Evolutionary conservation across 2,113 vertebrate species (phyloP).

Genomic region (Ophthalmolycus amberensis): DNA sequence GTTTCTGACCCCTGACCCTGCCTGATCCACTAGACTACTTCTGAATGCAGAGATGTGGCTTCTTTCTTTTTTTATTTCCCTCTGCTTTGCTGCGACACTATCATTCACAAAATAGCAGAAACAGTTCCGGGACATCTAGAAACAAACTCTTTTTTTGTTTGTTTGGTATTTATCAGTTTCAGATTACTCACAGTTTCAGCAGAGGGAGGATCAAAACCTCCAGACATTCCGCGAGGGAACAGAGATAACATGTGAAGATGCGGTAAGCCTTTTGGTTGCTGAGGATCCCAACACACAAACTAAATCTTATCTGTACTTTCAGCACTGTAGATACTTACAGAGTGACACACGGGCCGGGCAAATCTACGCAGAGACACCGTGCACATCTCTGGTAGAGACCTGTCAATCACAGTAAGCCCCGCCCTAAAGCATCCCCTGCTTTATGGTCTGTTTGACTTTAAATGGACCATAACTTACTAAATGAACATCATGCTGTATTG

Average conservation of each 20-base stretch:
- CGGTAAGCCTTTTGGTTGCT: background rate
- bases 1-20: too few species aligned
- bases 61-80: background rate
- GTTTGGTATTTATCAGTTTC: slow-evolving; percentile 54
- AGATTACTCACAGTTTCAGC: slow-evolving; percentile 61
- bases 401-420: too few species aligned
- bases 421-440: background rate
- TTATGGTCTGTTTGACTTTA: background rate
- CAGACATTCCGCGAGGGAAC: slow-evolving; percentile 77
- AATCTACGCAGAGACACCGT: background rate
- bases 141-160: slow-evolving; percentile 38
- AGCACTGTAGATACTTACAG: background rate
- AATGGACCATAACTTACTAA: background rate
- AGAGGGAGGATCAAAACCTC: slow-evolving; percentile 70
- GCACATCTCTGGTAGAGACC: background rate
- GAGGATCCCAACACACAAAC: background rate
- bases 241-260: slow-evolving; percentile 60
- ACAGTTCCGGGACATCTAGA: slow-evolving; percentile 41
- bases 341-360: background rate
- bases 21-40: background rate
- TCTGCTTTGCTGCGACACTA: background rate
- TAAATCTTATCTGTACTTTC: slow-evolving; percentile 10
- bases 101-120: slow-evolving; percentile 46
- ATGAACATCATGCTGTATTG: background rate
- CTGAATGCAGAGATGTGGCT: background rate